Evolutionary conservation across 2,888 invertebrate genomes (phyloP).

Genomic region (Nymphalis urticae): DNA sequence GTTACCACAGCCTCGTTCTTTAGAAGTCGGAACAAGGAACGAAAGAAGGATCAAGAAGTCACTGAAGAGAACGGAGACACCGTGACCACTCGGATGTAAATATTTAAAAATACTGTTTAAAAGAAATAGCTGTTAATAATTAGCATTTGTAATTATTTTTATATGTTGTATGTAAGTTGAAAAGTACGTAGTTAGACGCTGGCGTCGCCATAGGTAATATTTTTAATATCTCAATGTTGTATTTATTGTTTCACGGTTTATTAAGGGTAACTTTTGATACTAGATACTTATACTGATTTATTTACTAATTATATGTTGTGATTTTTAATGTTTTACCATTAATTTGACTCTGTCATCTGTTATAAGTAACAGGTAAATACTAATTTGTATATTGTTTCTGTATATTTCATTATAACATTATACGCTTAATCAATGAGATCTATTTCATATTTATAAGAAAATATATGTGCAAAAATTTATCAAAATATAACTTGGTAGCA

Average conservation of each 20-base stretch:
- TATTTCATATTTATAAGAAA: background rate
- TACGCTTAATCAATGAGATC: conserved; percentile 4
- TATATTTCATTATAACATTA: background rate
- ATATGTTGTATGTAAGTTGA: conserved; percentile 6
- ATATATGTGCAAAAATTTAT: too few species aligned
- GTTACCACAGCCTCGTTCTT: conserved; percentile 71
- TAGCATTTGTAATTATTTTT: conserved; percentile 13
- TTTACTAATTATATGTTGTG: background rate
- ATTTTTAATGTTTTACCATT: background rate
- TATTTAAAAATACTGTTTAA: background rate
- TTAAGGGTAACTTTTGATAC: background rate
- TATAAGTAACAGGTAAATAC: background rate
- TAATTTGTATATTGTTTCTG: background rate
- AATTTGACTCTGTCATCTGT: background rate
- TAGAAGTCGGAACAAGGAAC: conserved; percentile 55
- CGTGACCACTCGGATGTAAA: conserved; percentile 64
- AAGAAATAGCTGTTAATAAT: conserved; percentile 2
- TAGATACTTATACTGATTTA: background rate
- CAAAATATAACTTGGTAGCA: too few species aligned
- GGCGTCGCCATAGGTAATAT: conserved; percentile 1
- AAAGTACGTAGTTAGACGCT: conserved; percentile 1
- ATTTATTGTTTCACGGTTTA: background rate
- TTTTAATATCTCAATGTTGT: background rate
- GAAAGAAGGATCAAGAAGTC: conserved; percentile 49
- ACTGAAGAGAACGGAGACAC: conserved; percentile 57